Percentiles rank a stretch among this genome's conserved stretches.
Evolutionary conservation across 1,140 invertebrate species (phyloP).

Genomic region (Heliconius hermathena): DNA sequence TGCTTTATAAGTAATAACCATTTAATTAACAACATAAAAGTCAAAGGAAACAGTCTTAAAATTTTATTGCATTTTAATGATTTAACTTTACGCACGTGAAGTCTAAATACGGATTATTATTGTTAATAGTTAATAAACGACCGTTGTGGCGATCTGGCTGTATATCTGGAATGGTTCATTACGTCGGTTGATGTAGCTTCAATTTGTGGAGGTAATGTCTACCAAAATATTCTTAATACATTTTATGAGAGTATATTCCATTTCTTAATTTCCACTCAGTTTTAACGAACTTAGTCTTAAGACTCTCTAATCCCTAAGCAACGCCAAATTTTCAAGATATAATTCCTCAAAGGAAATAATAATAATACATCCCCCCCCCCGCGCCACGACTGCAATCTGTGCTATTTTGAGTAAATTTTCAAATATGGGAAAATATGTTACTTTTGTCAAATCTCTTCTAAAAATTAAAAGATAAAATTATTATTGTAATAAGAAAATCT

Average conservation of each 20-base stretch:
- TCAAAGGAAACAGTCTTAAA: neutral
- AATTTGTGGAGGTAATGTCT: neutral
- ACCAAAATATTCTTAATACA: neutral
- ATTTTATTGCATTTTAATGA: conserved; percentile 4
- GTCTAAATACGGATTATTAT: conserved; percentile 20
- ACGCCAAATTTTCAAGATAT: too few relatives aligned
- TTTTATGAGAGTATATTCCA: neutral
- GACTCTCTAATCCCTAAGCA: too few relatives aligned
- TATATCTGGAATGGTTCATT: neutral
- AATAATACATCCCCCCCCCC: too few relatives aligned
- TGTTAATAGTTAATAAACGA: conserved; percentile 6
- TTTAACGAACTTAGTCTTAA: too few relatives aligned
- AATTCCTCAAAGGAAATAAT: too few relatives aligned
- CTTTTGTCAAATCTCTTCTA: too few relatives aligned
- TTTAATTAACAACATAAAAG: conserved; percentile 10
- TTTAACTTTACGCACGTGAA: neutral
- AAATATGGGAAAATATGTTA: too few relatives aligned
- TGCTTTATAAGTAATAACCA: conserved; percentile 7
- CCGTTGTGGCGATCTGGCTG: neutral
- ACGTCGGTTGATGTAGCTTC: neutral
- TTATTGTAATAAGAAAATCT: neutral
- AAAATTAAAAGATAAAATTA: neutral
- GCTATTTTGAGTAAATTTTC: too few relatives aligned
- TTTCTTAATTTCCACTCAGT: too few relatives aligned
- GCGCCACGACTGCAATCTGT: too few relatives aligned